Evolutionary conservation across 1,140 invertebrate species (phyloP), one percentile per base, ranked within the genome.

Genomic region (Aradophagus sp.): DNA sequence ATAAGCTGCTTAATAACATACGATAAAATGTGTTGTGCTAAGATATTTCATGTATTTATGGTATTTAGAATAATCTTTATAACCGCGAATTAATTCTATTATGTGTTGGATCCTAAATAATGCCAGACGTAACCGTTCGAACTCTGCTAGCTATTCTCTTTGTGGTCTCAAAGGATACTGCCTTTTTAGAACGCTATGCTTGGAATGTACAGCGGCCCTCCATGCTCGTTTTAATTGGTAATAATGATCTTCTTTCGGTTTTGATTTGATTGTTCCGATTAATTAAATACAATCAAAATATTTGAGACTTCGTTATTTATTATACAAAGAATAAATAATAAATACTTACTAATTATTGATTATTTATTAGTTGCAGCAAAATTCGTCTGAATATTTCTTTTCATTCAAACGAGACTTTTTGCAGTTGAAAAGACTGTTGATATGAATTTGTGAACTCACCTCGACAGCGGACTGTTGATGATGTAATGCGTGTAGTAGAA

Each of bases 401-500:
- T n/a, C n/a, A n/a, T n/a, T n/a, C n/a, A n/a, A n/a, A n/a, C n/a
- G n/a, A n/a, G n/a, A n/a, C n/a, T n/a, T n/a, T n/a, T n/a, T n/a
- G n/a, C n/a, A n/a, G n/a, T n/a, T n/a, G n/a, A n/a, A n/a, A 35
- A 35, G 32, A 5, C 32, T 35, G 32, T 35, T 23, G 4, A 8
- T 5, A 23, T 23, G 20, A 23, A 4, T 4, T 23, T 23, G 20
- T 5, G 27, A 55, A 80, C 87, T 89, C 77, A 91, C 91, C 90
- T 91, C 29, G 90, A 89, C 55, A 92, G 85, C n/a, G 91, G 89
- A 75, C 87, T 89, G 75, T 89, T 91, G 79, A 88, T 87, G 68
- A 93, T 88, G 75, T 92, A 91, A 80, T 91, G 89, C 15, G 90
- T 90, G 83, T 91, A 92, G 82, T 91, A 92, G 78, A 92, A 89